Percentiles rank a stretch among this genome's conserved stretches.
Conservation (phyloP, 2,797 vertebrate species). For the Limnodromus scolopaceus region DNA sequence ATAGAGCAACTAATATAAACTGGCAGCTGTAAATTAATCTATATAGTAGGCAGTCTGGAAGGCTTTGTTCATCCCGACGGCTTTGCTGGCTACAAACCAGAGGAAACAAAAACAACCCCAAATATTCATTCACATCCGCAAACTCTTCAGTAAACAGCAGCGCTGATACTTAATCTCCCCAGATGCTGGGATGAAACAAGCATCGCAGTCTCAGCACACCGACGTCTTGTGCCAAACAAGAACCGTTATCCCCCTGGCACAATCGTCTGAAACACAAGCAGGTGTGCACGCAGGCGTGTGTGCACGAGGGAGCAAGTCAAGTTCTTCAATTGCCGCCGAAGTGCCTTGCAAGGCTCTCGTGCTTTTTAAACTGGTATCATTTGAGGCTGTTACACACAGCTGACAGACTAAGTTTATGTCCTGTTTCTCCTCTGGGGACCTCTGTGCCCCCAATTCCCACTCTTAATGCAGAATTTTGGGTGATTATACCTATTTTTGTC, state of each 20-base stretch:
- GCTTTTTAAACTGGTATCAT: neutral
- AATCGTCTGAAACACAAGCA: neutral
- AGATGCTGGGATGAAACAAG: conserved; percentile 14
- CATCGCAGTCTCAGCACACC: neutral
- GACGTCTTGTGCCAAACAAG: neutral
- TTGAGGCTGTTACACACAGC: neutral
- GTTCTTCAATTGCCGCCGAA: rapidly evolving
- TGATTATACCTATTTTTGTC: neutral
- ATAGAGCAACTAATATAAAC: conserved; percentile 56
- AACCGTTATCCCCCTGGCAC: neutral
- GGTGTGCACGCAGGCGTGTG: rapidly evolving
- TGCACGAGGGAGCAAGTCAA: neutral
- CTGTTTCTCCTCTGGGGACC: neutral
- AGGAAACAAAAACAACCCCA: conserved; percentile 33
- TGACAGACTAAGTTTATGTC: neutral
- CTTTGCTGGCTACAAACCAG: conserved; percentile 15
- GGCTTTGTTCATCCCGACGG: conserved; percentile 15
- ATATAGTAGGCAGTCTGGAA: neutral
- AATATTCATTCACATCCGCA: conserved; percentile 26
- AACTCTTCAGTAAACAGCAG: conserved; percentile 47
- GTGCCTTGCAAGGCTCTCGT: neutral
- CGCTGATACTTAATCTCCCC: conserved; percentile 21
- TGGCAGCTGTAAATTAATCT: conserved; percentile 61
- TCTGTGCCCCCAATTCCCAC: neutral
- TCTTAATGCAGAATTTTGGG: neutral